Evolutionary conservation across 2,113 vertebrate genomes (phyloP).

Genomic region (Myotis yumanensis): DNA sequence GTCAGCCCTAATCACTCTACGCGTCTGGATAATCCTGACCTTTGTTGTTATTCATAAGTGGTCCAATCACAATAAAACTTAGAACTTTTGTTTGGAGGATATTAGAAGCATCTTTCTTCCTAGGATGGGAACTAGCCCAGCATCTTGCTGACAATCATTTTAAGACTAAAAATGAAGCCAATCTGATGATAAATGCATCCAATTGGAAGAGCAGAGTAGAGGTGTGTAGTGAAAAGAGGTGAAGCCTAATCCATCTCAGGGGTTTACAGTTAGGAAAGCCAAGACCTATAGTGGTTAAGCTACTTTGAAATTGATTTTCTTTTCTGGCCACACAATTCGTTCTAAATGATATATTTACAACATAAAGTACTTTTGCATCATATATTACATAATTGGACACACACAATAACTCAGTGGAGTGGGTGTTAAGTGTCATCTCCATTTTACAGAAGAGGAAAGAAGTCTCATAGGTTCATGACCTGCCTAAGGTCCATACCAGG

Average conservation of each 20-base stretch:
- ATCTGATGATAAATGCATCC: not conserved
- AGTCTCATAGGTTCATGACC: not conserved
- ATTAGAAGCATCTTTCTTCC: not conserved
- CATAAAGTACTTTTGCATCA: not conserved
- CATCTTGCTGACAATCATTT: not conserved
- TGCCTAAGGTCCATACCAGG: not conserved
- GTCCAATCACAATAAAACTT: not conserved
- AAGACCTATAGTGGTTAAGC: not conserved
- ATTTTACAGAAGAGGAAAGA: not conserved
- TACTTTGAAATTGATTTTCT: constrained; percentile 33
- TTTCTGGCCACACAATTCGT: not conserved
- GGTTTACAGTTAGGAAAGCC: not conserved
- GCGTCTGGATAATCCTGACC: not conserved
- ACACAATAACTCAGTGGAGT: not conserved
- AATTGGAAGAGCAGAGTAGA: not conserved
- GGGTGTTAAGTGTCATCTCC: not conserved
- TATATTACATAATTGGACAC: not conserved
- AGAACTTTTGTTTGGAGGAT: not conserved
- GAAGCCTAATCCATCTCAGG: not conserved
- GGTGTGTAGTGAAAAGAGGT: not conserved
- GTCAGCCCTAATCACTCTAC: not conserved
- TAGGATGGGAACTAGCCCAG: not conserved
- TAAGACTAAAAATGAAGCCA: not conserved
- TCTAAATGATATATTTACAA: not conserved
- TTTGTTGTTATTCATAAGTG: not conserved